phyloP scores from a whole-genome alignment of 2,113 vertebrate species.

The Hippocampus zosterae region DNA sequence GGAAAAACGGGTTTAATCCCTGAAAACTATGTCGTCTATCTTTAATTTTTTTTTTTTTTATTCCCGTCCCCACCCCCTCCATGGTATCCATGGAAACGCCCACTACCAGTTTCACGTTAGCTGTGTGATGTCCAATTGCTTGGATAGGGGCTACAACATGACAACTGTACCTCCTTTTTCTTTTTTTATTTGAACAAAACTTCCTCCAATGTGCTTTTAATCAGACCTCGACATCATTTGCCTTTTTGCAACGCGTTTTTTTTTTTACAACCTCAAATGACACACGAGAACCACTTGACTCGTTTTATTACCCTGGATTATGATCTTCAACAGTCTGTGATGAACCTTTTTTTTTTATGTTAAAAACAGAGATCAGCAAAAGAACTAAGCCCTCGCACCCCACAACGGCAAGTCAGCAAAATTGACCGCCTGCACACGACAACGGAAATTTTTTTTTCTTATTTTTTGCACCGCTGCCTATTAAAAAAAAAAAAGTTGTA shows the following conservation, averaged over 20 bases:
- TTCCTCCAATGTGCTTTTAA: conserved; percentile 6
- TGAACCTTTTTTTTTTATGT: conserved; percentile 11
- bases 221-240: not conserved
- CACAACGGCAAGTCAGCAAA: no score
- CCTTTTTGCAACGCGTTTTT: not conserved
- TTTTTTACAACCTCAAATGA: conserved; percentile 20
- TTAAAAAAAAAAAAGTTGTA: no score
- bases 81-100: conserved; percentile 89
- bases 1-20: conserved; percentile 91
- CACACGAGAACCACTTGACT: conserved; percentile 29
- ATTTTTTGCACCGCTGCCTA: no score
- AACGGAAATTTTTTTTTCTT: not conserved
- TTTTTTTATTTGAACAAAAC: not conserved
- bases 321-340: conserved; percentile 7
- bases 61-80: conserved; percentile 63
- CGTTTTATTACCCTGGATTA: conserved; percentile 46
- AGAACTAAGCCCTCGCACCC: not conserved
- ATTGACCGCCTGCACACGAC: not conserved
- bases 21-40: conserved; percentile 91
- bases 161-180: conserved; percentile 11
- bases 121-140: conserved; percentile 10
- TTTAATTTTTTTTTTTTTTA: conserved; percentile 67
- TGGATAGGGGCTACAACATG: conserved; percentile 1
- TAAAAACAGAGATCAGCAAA: not conserved
- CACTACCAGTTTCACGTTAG: conserved; percentile 30